Conservation (phyloP, 2,888 invertebrate species). For the Apamea epomidion region DNA sequence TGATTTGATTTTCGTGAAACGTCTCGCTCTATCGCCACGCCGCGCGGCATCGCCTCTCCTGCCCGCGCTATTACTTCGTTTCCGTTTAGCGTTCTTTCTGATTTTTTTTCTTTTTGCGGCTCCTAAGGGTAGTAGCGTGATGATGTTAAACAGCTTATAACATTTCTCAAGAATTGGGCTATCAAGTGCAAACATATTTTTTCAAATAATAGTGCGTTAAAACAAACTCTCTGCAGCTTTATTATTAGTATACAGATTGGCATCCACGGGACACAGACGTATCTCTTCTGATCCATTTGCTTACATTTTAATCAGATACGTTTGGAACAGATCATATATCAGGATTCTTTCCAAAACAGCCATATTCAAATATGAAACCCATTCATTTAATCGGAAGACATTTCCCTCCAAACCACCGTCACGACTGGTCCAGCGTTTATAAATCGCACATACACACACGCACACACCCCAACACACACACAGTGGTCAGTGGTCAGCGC, state of each 20-base stretch:
- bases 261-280: neutral
- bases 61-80: no score
- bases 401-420: conserved; percentile 32
- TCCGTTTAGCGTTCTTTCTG: no score
- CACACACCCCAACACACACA: neutral
- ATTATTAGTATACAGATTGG: neutral
- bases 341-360: neutral
- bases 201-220: no score
- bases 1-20: no score
- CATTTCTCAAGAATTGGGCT: no score
- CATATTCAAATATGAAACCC: conserved; percentile 44
- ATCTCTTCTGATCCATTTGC: neutral
- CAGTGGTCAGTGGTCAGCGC: conserved; percentile 36
- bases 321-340: neutral
- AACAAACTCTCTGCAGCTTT: no score
- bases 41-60: no score
- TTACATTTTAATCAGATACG: neutral
- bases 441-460: conserved; percentile 38
- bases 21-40: no score
- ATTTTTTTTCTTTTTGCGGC: no score
- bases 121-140: no score
- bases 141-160: no score
- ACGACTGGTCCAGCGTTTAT: conserved; percentile 37
- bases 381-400: conserved; percentile 56
- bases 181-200: no score